Conservation (phyloP, 2,113 vertebrate genomes). For the Chamaea fasciata region DNA sequence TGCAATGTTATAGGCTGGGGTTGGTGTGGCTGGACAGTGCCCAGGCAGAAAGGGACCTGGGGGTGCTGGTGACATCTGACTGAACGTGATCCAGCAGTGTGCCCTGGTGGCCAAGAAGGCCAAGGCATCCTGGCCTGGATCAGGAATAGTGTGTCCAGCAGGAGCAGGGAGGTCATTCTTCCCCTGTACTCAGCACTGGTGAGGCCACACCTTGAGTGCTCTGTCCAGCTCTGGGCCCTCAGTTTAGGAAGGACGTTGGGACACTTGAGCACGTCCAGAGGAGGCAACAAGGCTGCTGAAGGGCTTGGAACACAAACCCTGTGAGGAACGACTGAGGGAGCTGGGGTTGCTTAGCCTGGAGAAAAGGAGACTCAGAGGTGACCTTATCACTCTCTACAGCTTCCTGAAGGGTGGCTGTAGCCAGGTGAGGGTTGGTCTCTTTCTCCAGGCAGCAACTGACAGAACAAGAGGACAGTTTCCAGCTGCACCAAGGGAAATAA, state of each 20-base stretch:
- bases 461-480: not conserved
- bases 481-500: not conserved
- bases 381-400: not conserved
- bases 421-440: not conserved
- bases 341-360: not conserved
- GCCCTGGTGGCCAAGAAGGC: not conserved
- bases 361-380: not conserved
- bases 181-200: not conserved
- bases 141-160: not conserved
- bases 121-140: not conserved
- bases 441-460: not conserved
- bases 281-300: not conserved
- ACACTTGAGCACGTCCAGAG: rapidly evolving
- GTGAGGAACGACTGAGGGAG: not conserved
- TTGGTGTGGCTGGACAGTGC: not conserved
- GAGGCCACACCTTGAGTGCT: not conserved
- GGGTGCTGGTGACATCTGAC: not conserved
- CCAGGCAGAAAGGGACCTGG: not conserved
- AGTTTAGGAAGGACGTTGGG: not conserved
- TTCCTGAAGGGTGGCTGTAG: not conserved
- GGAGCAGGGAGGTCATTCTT: not conserved
- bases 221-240: not conserved
- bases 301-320: not conserved
- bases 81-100: not conserved
- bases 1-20: not conserved